A percentile compares a stretch with the other conserved stretches of the same genome.
Conservation (phyloP, 2,797 vertebrate genomes). For the Luscinia megarhynchos region DNA sequence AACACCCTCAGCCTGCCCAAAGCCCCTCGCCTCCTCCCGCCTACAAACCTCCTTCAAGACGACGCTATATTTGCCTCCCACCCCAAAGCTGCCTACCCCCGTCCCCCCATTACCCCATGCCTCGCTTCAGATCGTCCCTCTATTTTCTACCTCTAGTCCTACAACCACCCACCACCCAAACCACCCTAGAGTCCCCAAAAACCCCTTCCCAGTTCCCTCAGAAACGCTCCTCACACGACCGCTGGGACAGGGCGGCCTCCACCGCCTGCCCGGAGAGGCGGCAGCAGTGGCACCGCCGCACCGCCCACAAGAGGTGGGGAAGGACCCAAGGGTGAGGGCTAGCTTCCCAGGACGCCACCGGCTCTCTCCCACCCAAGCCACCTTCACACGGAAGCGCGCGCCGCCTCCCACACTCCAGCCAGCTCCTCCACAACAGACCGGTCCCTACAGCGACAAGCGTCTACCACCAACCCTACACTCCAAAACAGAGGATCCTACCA, state of each 20-base stretch:
- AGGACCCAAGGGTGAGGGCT: not conserved
- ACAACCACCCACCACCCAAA: no score
- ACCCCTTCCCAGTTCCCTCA: no score
- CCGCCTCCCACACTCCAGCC: not conserved
- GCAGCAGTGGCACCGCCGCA: not conserved
- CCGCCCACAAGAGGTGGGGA: not conserved
- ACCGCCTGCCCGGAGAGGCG: not conserved
- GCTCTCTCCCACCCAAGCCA: not conserved
- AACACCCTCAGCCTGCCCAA: not conserved
- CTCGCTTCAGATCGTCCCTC: no score
- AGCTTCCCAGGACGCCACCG: not conserved
- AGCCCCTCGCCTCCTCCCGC: not conserved
- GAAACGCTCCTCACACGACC: no score
- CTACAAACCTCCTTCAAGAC: not conserved
- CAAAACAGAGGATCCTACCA: not conserved
- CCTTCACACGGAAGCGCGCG: not conserved
- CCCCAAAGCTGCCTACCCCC: no score
- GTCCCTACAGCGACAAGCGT: not conserved
- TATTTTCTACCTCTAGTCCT: no score
- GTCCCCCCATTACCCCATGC: no score
- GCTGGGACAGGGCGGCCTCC: no score
- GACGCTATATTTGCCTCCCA: not conserved
- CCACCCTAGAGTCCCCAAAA: no score
- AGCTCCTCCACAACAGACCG: not conserved
- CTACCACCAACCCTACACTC: not conserved